Percentiles rank a stretch among this genome's conserved stretches.
Evolutionary conservation across 2,888 invertebrate genomes (phyloP).

Genomic region (Galerucella calmariensis): DNA sequence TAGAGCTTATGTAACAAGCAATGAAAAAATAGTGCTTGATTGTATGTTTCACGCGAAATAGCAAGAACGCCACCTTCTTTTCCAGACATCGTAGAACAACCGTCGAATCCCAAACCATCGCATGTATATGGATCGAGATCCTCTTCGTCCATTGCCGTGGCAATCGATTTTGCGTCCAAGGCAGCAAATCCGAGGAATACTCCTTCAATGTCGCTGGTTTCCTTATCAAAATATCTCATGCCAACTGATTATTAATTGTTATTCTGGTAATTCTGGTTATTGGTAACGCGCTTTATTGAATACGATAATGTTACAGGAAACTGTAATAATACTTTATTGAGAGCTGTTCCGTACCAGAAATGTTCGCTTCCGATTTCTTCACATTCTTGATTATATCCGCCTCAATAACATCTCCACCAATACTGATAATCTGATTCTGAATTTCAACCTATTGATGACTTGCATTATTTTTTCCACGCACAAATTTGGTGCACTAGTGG

Average conservation of each 20-base stretch:
- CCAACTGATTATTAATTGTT: background rate
- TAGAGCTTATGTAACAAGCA: constrained; percentile 12
- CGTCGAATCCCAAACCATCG: constrained; percentile 51
- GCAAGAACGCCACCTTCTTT: constrained; percentile 13
- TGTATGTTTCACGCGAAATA: constrained; percentile 30
- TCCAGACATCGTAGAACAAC: constrained; percentile 39
- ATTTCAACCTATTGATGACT: constrained; percentile 51
- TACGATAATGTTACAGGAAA: no score
- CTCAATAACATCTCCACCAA: constrained; percentile 43
- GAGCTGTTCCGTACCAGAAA: constrained; percentile 47
- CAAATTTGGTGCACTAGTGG: constrained; percentile 21
- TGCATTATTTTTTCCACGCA: constrained; percentile 49
- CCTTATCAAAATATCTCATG: constrained; percentile 34
- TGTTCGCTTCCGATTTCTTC: constrained; percentile 35
- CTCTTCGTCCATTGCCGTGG: constrained; percentile 40
- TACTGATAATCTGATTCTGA: constrained; percentile 54
- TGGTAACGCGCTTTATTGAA: no score
- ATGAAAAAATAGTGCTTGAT: constrained; percentile 30
- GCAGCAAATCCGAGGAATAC: constrained; percentile 46
- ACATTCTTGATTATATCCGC: constrained; percentile 47
- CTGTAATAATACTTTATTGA: background rate
- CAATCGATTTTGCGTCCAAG: constrained; percentile 48
- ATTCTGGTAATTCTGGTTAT: no score
- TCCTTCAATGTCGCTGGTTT: constrained; percentile 32
- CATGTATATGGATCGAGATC: constrained; percentile 46